Conservation (phyloP, 2,888 invertebrate genomes). For the Eupsilia transversa region DNA sequence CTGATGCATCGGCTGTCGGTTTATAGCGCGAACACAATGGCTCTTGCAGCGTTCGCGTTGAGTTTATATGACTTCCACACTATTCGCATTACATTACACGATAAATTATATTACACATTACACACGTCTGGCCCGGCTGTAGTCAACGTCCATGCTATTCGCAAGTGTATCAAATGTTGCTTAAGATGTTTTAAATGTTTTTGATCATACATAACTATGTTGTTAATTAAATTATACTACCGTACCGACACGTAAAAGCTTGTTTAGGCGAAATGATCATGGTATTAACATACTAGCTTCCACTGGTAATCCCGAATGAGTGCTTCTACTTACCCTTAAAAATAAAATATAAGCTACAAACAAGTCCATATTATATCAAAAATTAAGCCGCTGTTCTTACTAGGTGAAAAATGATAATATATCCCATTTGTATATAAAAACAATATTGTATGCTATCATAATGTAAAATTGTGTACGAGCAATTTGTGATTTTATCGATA, state of each 20-base stretch:
- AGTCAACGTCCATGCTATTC: not conserved
- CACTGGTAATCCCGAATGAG: slow-evolving; percentile 10
- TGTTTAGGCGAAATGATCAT: not conserved
- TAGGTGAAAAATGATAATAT: slow-evolving; percentile 19
- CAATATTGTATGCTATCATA: slow-evolving; percentile 61
- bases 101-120: too few relatives aligned
- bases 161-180: not conserved
- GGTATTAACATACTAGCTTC: slow-evolving; percentile 9
- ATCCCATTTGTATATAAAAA: slow-evolving; percentile 62
- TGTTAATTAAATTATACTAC: too few relatives aligned
- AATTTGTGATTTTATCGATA: slow-evolving; percentile 75
- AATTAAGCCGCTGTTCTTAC: slow-evolving; percentile 17
- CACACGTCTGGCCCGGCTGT: too few relatives aligned
- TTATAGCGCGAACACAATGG: too few relatives aligned
- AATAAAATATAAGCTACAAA: slow-evolving; percentile 11
- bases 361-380: slow-evolving; percentile 13
- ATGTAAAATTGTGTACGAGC: slow-evolving; percentile 65
- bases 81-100: too few relatives aligned
- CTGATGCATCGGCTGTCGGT: too few relatives aligned
- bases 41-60: too few relatives aligned
- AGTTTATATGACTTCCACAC: too few relatives aligned
- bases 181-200: not conserved
- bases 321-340: slow-evolving; percentile 16
- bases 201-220: not conserved
- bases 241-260: not conserved